Conservation (phyloP, 1,140 invertebrate genomes). For the Aporrectodea caliginosa region DNA sequence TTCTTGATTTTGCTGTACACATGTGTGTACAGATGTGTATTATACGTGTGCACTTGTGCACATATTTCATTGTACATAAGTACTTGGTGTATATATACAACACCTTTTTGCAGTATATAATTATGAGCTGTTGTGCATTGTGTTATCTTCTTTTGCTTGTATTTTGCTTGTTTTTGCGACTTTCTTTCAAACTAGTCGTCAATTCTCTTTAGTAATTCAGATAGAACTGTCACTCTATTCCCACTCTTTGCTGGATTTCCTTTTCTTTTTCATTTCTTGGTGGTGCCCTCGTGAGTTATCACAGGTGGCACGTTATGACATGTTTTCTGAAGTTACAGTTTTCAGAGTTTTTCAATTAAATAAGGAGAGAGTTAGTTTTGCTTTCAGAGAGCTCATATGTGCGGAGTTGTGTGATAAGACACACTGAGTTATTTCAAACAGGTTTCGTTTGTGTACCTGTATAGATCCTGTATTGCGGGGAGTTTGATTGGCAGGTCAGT, state of each 20-base stretch:
- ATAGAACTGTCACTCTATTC: neutral
- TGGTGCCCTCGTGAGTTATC: too few relatives aligned
- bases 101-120: neutral
- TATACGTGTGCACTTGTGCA: neutral
- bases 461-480: too few relatives aligned
- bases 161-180: neutral
- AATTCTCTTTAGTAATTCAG: neutral
- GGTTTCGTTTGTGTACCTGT: too few relatives aligned
- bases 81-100: neutral
- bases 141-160: neutral
- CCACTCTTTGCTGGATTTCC: neutral
- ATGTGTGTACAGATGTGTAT: neutral
- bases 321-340: too few relatives aligned
- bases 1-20: neutral
- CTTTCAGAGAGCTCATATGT: too few relatives aligned
- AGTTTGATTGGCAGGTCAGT: too few relatives aligned
- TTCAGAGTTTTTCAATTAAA: too few relatives aligned
- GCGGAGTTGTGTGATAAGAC: too few relatives aligned
- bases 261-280: too few relatives aligned
- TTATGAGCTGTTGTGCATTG: neutral
- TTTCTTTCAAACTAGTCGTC: neutral
- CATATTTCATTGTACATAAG: neutral
- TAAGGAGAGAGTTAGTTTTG: too few relatives aligned
- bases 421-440: too few relatives aligned
- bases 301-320: too few relatives aligned